Evolutionary conservation across 2,888 invertebrate species (phyloP).

Genomic region (Caenorhabditis sp.): DNA sequence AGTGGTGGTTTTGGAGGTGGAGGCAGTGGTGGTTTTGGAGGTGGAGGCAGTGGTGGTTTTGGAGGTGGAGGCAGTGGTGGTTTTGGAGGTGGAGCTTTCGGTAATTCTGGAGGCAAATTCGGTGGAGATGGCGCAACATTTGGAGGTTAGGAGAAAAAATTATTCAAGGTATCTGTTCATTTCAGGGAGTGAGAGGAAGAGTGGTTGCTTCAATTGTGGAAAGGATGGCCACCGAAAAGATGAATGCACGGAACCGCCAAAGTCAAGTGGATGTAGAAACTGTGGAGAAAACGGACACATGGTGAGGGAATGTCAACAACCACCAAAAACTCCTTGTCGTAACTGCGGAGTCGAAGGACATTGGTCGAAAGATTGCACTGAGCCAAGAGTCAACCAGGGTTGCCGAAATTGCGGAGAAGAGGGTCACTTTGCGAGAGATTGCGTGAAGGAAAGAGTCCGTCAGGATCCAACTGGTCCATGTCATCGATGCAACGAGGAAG

Average conservation of each 20-base stretch:
- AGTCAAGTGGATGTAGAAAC: conserved; percentile 17
- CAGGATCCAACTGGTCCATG: conserved; percentile 44
- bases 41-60: conserved; percentile 9
- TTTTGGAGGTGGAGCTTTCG: conserved; percentile 14
- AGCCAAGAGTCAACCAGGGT: neutral
- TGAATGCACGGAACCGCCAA: conserved; percentile 30
- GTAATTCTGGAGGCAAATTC: conserved; percentile 1
- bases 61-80: conserved; percentile 9
- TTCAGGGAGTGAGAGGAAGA: conserved; percentile 1
- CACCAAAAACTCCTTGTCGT: conserved; percentile 4
- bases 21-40: neutral
- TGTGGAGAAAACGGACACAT: conserved; percentile 44
- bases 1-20: conserved; percentile 10
- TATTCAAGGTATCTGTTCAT: no score
- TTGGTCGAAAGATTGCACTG: neutral
- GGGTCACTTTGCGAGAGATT: conserved; percentile 50
- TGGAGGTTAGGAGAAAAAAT: conserved; percentile 1
- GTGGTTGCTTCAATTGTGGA: conserved; percentile 45
- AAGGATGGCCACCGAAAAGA: conserved; percentile 23
- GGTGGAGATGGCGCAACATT: neutral
- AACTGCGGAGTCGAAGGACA: neutral
- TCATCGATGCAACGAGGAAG: conserved; percentile 44
- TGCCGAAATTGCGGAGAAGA: conserved; percentile 50
- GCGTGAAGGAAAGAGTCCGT: conserved; percentile 33
- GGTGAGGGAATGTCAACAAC: conserved; percentile 21